phyloP scores from a whole-genome alignment of 1,140 invertebrate genomes.

The Cotesia typhae region DNA sequence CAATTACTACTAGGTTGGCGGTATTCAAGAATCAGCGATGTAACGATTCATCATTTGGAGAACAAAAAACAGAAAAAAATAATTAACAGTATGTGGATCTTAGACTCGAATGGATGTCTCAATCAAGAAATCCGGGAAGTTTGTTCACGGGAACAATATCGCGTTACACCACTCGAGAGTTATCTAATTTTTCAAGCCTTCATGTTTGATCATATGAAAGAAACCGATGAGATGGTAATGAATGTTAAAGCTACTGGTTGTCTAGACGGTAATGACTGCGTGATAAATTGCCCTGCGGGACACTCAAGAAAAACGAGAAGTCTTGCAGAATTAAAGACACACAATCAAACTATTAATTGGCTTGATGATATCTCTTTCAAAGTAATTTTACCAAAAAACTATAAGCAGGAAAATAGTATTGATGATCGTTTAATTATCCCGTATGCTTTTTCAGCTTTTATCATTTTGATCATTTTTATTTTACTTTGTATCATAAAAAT shows the following conservation, averaged over 20 bases:
- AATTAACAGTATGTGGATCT: slow-evolving; percentile 61
- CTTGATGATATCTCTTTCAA: slow-evolving; percentile 49
- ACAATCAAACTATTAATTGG: slow-evolving; percentile 49
- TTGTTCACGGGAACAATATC: slow-evolving; percentile 67
- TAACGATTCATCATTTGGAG: slow-evolving; percentile 65
- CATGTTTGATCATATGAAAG: slow-evolving; percentile 74
- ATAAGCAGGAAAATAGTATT: slow-evolving; percentile 3
- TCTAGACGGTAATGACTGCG: slow-evolving; percentile 69
- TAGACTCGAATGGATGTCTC: slow-evolving; percentile 70
- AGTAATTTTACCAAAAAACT: slow-evolving; percentile 37
- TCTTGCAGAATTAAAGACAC: slow-evolving; percentile 3
- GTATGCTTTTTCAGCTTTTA: slow-evolving; percentile 30
- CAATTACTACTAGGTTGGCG: slow-evolving; percentile 67
- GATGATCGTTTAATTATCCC: slow-evolving; percentile 37
- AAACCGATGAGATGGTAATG: slow-evolving; percentile 71
- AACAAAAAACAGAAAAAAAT: slow-evolving; percentile 50
- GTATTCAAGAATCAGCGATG: slow-evolving; percentile 70
- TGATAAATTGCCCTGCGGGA: slow-evolving; percentile 50
- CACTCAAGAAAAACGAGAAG: slow-evolving; percentile 47
- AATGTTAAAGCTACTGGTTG: slow-evolving; percentile 71
- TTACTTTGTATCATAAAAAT: slow-evolving; percentile 39
- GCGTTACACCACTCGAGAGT: slow-evolving; percentile 59
- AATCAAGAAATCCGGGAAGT: slow-evolving; percentile 68
- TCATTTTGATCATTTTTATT: slow-evolving; percentile 31
- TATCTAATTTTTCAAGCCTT: slow-evolving; percentile 72